Evolutionary conservation across 2,888 invertebrate species (phyloP).

Genomic region (Rhopalosiphum nymphaeae): DNA sequence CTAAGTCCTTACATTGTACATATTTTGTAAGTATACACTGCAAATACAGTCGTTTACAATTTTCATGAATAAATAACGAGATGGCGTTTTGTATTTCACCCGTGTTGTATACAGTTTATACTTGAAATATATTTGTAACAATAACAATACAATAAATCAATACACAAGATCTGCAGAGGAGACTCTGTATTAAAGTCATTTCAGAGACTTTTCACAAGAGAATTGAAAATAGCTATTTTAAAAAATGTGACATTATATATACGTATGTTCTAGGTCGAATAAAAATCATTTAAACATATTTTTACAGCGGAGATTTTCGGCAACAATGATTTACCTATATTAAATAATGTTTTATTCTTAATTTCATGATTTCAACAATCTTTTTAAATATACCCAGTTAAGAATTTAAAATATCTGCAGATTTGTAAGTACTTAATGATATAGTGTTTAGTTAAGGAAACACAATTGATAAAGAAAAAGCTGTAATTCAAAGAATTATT

Average conservation of each 20-base stretch:
- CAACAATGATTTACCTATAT: neutral
- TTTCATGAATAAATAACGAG: neutral
- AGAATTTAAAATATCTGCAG: neutral
- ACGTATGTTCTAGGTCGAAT: neutral
- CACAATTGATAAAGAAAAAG: neutral
- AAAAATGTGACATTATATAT: neutral
- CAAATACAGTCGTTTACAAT: neutral
- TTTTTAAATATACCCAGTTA: neutral
- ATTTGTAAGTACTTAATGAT: neutral
- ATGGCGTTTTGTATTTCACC: neutral
- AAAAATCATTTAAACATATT: neutral
- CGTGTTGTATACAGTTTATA: neutral
- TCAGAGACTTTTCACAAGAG: neutral
- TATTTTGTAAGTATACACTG: neutral
- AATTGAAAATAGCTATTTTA: neutral
- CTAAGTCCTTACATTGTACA: neutral
- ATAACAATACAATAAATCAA: neutral
- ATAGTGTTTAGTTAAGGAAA: neutral
- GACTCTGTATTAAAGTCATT: neutral
- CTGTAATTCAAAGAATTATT: neutral
- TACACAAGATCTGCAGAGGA: neutral
- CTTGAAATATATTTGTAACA: neutral
- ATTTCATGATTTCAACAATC: neutral
- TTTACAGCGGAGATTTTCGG: neutral
- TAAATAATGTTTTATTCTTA: neutral